Evolutionary conservation across 2,888 invertebrate genomes (phyloP), one percentile per base, ranked within the genome.

Genomic region (Chirona hameri): DNA sequence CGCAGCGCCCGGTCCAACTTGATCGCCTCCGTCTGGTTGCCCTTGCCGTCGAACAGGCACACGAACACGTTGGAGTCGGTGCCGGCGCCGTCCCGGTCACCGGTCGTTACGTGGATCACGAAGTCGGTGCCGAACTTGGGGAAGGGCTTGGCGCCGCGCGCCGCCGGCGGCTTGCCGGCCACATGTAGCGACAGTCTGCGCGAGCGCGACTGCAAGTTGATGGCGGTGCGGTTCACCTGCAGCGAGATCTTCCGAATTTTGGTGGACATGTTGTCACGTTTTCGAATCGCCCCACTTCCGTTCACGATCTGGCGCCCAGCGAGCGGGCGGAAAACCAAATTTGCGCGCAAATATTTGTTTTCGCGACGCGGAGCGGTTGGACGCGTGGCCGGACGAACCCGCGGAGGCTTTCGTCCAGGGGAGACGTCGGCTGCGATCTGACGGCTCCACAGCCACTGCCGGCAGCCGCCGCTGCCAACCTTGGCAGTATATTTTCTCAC

Each of bases 121-220:
- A 76, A 76, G 76, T 76, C 76, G 76, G 76, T 76, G 76, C 76
- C 76, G 39, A 76, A 46, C 39, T 76, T 76, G 76, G 76, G 76
- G 76, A 76, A 76, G 31, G 76, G 76, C 76, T 46, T 76, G 76
- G 39, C 46, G 76, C 15, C 46, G 46, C 76, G 76, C 21, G 21
- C 21, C 39, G 39, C 31, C 31, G 76, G 31, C 46, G 31, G 31
- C 76, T 46, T 46, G 31, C 76, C 76, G 21, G 76, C 76, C 46
- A 76, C 76, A 24, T 76, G 76, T 24, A 76, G 76, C 39, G 76
- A 76, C 76, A 76, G 76, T 39, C 39, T 76, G 31, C 76, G 76
- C 39, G 76, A 39, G 76, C 46, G 76, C 24, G 76, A 76, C 76
- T 76, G 76, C 76, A 76, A 39, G 39, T 21, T 39, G 24, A 46